Percentiles rank a stretch among this genome's conserved stretches.
Evolutionary conservation across 2,113 vertebrate species (phyloP).

Genomic region (Pyrgilauda ruficollis): DNA sequence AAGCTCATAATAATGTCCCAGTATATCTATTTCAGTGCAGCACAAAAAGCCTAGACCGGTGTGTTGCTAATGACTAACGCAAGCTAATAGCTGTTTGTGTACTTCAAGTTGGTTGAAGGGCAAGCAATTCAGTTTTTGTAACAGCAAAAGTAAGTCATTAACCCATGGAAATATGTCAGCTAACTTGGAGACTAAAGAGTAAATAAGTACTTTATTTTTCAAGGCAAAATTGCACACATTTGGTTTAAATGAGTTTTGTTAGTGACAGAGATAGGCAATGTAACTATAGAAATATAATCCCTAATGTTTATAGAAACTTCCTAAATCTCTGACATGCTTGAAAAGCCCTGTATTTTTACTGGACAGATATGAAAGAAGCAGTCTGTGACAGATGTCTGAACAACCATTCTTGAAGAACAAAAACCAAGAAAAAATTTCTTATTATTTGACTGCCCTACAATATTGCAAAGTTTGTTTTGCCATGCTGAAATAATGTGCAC

Average conservation of each 20-base stretch:
- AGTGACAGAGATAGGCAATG: background rate
- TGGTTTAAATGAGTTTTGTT: background rate
- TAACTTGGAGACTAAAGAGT: background rate
- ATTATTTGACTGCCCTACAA: background rate
- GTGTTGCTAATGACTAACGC: conserved; percentile 18
- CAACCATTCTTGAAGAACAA: background rate
- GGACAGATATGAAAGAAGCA: background rate
- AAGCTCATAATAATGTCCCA: background rate
- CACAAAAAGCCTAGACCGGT: background rate
- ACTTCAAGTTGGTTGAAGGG: conserved; percentile 29
- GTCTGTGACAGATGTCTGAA: background rate
- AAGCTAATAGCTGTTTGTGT: background rate
- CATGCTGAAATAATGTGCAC: background rate
- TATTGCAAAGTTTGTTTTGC: background rate
- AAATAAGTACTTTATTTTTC: background rate
- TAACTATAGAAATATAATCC: background rate
- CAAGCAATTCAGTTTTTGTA: background rate
- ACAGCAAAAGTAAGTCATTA: conserved; percentile 43
- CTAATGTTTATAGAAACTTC: background rate
- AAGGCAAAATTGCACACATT: background rate
- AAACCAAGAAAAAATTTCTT: background rate
- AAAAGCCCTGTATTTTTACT: background rate
- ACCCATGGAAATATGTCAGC: background rate
- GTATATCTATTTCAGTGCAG: background rate
- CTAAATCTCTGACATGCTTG: background rate